A percentile compares a stretch with the other conserved stretches of the same genome.
phyloP scores from a whole-genome alignment of 2,797 vertebrate species.

The Lophius americanus region DNA sequence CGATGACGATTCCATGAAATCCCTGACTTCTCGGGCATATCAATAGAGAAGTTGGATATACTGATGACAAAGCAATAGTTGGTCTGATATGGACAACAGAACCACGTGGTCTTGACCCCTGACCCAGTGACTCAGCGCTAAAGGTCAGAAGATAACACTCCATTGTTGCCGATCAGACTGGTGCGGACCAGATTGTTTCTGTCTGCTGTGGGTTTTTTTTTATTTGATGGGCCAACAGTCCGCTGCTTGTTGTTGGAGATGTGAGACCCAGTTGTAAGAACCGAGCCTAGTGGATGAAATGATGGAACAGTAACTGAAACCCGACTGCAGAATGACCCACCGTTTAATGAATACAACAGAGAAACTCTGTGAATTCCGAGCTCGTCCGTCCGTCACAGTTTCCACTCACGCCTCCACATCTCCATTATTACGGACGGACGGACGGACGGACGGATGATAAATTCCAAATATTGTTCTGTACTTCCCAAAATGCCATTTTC shows the following conservation, averaged over 20 bases:
- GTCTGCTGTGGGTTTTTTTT: constrained; percentile 2
- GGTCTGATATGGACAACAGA: constrained; percentile 11
- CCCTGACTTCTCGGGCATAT: too few species aligned
- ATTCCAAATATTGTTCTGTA: constrained; percentile 7
- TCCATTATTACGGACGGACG: constrained; percentile 22
- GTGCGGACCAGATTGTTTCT: constrained; percentile 15
- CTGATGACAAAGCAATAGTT: neutral
- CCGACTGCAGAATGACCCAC: neutral
- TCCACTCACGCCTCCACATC: constrained; percentile 40
- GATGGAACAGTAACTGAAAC: neutral
- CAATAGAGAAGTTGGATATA: too few species aligned
- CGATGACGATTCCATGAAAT: too few species aligned
- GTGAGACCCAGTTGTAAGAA: neutral
- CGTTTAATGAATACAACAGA: constrained; percentile 12
- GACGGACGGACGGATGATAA: neutral
- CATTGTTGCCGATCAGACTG: constrained; percentile 20
- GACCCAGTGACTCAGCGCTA: constrained; percentile 23
- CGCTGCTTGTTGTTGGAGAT: constrained; percentile 12
- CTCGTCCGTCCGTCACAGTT: constrained; percentile 41
- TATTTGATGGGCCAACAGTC: constrained; percentile 6
- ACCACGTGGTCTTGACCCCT: constrained; percentile 13
- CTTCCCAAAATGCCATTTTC: constrained; percentile 55
- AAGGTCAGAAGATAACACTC: constrained; percentile 22
- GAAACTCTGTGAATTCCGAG: constrained; percentile 1
- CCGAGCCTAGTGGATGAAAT: neutral